phyloP scores from a whole-genome alignment of 2,888 invertebrate genomes.

The Cantharis rufa region DNA sequence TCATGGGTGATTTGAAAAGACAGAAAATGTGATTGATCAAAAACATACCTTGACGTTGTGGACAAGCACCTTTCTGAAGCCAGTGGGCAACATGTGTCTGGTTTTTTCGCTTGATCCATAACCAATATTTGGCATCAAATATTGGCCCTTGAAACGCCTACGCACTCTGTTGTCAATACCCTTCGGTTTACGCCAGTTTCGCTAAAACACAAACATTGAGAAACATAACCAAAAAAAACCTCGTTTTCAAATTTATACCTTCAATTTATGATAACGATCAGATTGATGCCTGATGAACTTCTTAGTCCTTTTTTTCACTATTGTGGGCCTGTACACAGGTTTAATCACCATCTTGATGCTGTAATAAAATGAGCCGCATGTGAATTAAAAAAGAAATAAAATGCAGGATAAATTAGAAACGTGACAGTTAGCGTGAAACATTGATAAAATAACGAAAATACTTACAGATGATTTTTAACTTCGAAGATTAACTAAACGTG shows the following conservation, averaged over 20 bases:
- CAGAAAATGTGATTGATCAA: background rate
- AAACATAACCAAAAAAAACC: background rate
- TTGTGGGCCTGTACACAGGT: constrained; percentile 85
- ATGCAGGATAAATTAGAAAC: background rate
- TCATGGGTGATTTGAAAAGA: constrained; percentile 40
- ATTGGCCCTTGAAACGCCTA: constrained; percentile 98
- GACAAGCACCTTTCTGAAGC: constrained; percentile 94
- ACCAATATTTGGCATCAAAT: constrained; percentile 98
- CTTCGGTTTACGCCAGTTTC: constrained; percentile 99
- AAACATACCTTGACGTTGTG: constrained; percentile 79
- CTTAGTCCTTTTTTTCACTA: constrained; percentile 97
- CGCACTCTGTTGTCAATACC: constrained; percentile 99
- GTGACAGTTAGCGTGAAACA: background rate
- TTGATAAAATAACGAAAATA: constrained; percentile 18
- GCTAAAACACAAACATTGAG: constrained; percentile 58
- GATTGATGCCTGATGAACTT: constrained; percentile 98
- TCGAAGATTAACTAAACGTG: constrained; percentile 27
- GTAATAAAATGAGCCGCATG: background rate
- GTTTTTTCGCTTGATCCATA: constrained; percentile 95
- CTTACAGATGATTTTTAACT: constrained; percentile 41
- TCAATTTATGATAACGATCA: constrained; percentile 95
- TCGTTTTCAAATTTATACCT: constrained; percentile 60
- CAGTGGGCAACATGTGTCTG: constrained; percentile 95
- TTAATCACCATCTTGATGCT: constrained; percentile 79
- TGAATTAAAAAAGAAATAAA: background rate